A percentile compares a stretch with the other conserved stretches of the same genome.
These are phyloP conservation scores for Luehdorfia chinensis DNA, from an alignment of 1,140 invertebrate genomes.

Conservation along the genomic window DNA sequence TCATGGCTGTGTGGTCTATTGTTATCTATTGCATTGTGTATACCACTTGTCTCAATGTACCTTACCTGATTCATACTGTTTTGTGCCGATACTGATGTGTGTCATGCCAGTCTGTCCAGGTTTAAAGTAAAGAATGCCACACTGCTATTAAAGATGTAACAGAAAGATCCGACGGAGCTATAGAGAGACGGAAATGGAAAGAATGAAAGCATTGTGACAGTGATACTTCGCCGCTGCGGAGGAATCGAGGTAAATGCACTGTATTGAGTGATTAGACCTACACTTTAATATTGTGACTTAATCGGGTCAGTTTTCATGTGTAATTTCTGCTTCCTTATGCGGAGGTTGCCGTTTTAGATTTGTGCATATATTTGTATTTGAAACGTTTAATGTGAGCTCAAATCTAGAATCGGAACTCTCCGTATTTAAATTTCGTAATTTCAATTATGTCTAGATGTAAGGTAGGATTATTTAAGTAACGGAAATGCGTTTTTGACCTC, in stretches of 20 bases:
- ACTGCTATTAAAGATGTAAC: conserved; percentile 67
- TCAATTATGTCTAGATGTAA: conserved; percentile 47
- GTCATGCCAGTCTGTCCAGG: conserved; percentile 70
- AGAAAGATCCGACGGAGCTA: conserved; percentile 58
- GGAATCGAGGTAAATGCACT: conserved; percentile 68
- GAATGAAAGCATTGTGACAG: conserved; percentile 34
- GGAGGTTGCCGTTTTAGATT: not conserved
- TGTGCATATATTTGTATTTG: no score
- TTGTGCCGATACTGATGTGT: conserved; percentile 51
- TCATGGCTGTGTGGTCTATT: conserved; percentile 63
- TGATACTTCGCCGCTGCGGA: conserved; percentile 50
- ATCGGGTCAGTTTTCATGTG: conserved; percentile 24
- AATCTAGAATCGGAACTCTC: conserved; percentile 13
- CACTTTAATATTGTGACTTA: conserved; percentile 20
- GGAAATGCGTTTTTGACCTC: conserved; percentile 31
- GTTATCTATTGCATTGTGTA: conserved; percentile 21
- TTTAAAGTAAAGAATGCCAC: conserved; percentile 63
- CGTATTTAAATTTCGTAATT: conserved; percentile 24
- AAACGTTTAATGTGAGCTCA: not conserved
- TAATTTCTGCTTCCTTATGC: conserved; percentile 23
- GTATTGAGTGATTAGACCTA: conserved; percentile 52
- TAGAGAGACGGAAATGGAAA: conserved; percentile 41
- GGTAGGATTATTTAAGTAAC: conserved; percentile 29
- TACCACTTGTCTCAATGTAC: conserved; percentile 25
- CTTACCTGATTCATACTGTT: conserved; percentile 28